phyloP scores from a whole-genome alignment of 1,140 invertebrate species.

The Leptinotarsa lineolata region DNA sequence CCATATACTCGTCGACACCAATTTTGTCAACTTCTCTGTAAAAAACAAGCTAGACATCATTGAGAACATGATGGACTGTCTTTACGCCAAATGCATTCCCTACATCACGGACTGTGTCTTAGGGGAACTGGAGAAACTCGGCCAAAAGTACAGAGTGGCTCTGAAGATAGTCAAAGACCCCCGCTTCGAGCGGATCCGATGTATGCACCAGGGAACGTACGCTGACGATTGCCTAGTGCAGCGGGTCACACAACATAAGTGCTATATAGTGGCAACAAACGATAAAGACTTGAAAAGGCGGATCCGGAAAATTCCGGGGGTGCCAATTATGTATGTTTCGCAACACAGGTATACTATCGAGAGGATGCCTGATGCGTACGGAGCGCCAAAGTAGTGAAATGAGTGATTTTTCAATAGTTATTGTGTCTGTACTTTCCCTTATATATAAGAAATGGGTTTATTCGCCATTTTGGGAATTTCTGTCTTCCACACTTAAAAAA shows the following conservation, averaged over 20 bases:
- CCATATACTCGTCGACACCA: conserved; percentile 96
- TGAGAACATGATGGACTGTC: conserved; percentile 98
- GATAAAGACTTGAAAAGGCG: conserved; percentile 96
- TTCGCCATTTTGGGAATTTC: no score
- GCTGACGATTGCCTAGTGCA: conserved; percentile 99
- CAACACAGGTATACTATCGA: conserved; percentile 95
- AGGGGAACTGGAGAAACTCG: conserved; percentile 97
- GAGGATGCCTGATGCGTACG: conserved; percentile 98
- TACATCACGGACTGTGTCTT: conserved; percentile 99
- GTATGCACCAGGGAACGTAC: conserved; percentile 98
- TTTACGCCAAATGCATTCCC: conserved; percentile 98
- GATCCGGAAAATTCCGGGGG: conserved; percentile 97
- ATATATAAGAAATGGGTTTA: no score
- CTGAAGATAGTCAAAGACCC: conserved; percentile 95
- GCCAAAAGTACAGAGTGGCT: conserved; percentile 93
- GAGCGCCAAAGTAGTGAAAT: conserved; percentile 70
- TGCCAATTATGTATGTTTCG: conserved; percentile 97
- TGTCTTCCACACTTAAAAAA: no score
- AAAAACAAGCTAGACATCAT: conserved; percentile 98
- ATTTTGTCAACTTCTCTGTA: conserved; percentile 99
- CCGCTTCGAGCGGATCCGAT: conserved; percentile 89
- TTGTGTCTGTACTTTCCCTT: no score
- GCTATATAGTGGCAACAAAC: conserved; percentile 99
- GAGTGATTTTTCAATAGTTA: no score
- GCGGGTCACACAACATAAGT: conserved; percentile 96